phyloP scores from a whole-genome alignment of 2,888 invertebrate species.

The Pogonocherus hispidulus region DNA sequence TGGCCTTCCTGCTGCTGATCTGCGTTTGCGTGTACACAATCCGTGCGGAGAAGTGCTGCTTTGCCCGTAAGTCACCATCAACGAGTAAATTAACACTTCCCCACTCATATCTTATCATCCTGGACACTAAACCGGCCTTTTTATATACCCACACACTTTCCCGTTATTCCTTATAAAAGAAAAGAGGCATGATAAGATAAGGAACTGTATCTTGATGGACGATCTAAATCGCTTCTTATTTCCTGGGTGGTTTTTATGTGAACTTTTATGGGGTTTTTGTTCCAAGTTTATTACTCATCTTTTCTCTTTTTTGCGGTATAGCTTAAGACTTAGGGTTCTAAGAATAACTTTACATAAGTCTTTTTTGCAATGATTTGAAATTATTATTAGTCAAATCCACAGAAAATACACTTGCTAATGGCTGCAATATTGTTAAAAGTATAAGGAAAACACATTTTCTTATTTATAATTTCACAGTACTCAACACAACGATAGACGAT shows the following conservation, averaged over 20 bases:
- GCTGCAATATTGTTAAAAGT: no score
- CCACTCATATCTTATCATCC: slow-evolving; percentile 28
- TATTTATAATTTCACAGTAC: no score
- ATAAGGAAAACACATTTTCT: no score
- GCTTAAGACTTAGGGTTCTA: slow-evolving; percentile 3
- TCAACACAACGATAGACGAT: no score
- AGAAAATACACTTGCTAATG: no score
- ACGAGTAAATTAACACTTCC: slow-evolving; percentile 36
- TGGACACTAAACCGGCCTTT: slow-evolving; percentile 28
- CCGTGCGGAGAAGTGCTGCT: slow-evolving; percentile 75
- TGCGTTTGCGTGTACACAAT: slow-evolving; percentile 74
- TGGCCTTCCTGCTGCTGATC: slow-evolving; percentile 72
- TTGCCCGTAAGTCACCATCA: slow-evolving; percentile 71
- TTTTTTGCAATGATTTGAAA: no score
- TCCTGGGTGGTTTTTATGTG: slow-evolving; percentile 35
- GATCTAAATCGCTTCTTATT: slow-evolving; percentile 37
- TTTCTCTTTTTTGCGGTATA: neutral
- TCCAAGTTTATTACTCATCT: slow-evolving; percentile 21
- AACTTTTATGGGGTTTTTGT: slow-evolving; percentile 29
- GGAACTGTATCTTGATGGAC: slow-evolving; percentile 38
- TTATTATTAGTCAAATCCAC: no score
- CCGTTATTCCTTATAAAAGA: slow-evolving; percentile 29
- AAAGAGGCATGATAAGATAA: slow-evolving; percentile 25
- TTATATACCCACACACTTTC: slow-evolving; percentile 33
- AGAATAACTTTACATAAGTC: no score